Conservation (phyloP, 2,888 invertebrate genomes). For the Arge pagana region DNA sequence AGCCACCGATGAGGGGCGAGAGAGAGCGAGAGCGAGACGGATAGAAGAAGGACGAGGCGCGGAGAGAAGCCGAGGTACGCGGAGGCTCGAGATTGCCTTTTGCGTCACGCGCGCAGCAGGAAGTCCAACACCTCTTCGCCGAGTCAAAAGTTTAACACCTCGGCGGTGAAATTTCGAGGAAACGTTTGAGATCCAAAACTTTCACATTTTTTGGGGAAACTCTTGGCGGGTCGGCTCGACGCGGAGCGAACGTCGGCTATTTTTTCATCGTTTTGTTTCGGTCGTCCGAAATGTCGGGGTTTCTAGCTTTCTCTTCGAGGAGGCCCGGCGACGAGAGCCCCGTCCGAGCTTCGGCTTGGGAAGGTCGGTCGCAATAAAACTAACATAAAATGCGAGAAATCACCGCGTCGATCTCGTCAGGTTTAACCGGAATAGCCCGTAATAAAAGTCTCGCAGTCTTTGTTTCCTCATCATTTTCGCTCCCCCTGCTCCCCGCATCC, state of each 20-base stretch:
- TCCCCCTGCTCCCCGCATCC: too few relatives aligned
- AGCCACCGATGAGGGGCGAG: not conserved
- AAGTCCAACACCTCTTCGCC: slow-evolving; percentile 43
- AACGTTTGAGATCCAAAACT: slow-evolving; percentile 36
- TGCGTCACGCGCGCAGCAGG: slow-evolving; percentile 47
- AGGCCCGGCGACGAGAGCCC: slow-evolving; percentile 7
- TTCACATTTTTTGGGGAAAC: slow-evolving; percentile 49
- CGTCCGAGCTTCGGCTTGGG: slow-evolving; percentile 17
- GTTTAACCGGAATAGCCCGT: slow-evolving; percentile 19
- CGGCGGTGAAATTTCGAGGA: slow-evolving; percentile 8
- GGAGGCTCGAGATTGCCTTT: slow-evolving; percentile 34
- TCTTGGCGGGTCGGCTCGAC: slow-evolving; percentile 21
- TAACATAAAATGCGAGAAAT: slow-evolving; percentile 28
- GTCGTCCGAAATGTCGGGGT: slow-evolving; percentile 7
- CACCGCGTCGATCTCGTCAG: slow-evolving; percentile 17
- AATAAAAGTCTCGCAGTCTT: slow-evolving; percentile 5
- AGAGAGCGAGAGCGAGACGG: not conserved
- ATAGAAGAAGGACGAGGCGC: too few relatives aligned
- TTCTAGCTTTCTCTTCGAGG: slow-evolving; percentile 36
- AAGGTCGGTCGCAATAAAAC: slow-evolving; percentile 32
- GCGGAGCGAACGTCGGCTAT: slow-evolving; percentile 6
- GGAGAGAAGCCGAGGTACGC: too few relatives aligned
- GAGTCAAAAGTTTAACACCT: slow-evolving; percentile 6
- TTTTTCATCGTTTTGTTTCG: slow-evolving; percentile 13
- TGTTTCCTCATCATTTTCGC: not conserved